Percentiles rank a stretch among this genome's conserved stretches.
Conservation (phyloP, 1,140 invertebrate species). For the Zaprionus inermis region DNA sequence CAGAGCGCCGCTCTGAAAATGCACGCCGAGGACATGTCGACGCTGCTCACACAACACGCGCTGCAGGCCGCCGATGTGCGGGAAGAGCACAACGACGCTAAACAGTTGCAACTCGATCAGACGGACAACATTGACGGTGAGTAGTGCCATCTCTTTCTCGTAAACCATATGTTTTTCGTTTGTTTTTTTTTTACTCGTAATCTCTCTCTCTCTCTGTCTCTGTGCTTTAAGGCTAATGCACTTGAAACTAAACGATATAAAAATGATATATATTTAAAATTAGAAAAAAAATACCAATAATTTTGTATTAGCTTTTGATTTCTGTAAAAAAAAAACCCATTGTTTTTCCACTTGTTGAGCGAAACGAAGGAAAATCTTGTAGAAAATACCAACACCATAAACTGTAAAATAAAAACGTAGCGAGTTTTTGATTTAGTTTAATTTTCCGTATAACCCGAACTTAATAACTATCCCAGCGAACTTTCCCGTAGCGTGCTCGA, state of each 20-base stretch:
- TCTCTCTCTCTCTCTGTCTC: slow-evolving; percentile 25
- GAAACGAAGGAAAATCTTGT: slow-evolving; percentile 24
- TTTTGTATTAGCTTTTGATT: slow-evolving; percentile 39
- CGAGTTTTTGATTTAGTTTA: slow-evolving; percentile 27
- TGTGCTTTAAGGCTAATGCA: slow-evolving; percentile 52
- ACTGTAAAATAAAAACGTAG: slow-evolving; percentile 39
- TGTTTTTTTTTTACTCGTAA: slow-evolving; percentile 20
- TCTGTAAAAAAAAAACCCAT: slow-evolving; percentile 30
- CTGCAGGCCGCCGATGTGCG: slow-evolving; percentile 70
- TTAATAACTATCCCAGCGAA: slow-evolving; percentile 42
- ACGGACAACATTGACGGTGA: slow-evolving; percentile 84
- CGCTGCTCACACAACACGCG: slow-evolving; percentile 73
- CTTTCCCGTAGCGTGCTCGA: slow-evolving; percentile 20
- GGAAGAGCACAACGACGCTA: slow-evolving; percentile 82
- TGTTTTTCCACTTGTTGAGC: slow-evolving; percentile 13
- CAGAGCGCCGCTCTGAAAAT: slow-evolving; percentile 75
- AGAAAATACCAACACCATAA: slow-evolving; percentile 22
- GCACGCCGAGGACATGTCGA: slow-evolving; percentile 82
- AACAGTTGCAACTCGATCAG: slow-evolving; percentile 78
- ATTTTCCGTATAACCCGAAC: slow-evolving; percentile 38
- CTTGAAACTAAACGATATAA: slow-evolving; percentile 37
- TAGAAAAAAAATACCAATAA: slow-evolving; percentile 3
- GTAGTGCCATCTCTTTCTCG: slow-evolving; percentile 41
- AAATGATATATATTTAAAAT: slow-evolving; percentile 12
- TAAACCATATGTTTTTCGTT: slow-evolving; percentile 23